These are phyloP conservation scores for Myrmecobius fasciatus DNA, from an alignment of 2,113 vertebrate genomes.

Conservation along the genomic window DNA sequence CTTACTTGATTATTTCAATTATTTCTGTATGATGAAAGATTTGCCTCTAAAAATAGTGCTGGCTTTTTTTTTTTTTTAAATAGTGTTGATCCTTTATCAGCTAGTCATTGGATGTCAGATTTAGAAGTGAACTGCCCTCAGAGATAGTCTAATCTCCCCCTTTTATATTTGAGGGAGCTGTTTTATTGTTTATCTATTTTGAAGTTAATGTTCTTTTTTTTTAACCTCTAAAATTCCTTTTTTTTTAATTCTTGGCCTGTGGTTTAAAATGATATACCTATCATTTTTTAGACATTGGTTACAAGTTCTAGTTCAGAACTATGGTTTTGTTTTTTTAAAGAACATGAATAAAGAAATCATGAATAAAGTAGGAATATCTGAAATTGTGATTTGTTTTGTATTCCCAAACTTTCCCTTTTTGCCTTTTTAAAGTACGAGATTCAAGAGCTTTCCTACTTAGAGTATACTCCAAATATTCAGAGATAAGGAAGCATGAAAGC, in stretches of 20 bases:
- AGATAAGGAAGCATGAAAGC: not conserved
- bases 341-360: slow-evolving; percentile 17
- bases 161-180: not conserved
- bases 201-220: slow-evolving; percentile 47
- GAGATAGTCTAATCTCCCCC: not conserved
- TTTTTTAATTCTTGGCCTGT: slow-evolving; percentile 9
- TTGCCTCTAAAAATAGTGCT: not conserved
- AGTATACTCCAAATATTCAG: not conserved
- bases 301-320: slow-evolving; percentile 49
- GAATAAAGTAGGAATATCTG: not conserved
- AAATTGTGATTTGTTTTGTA: not conserved
- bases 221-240: slow-evolving; percentile 19
- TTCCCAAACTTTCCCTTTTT: not conserved
- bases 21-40: slow-evolving; percentile 29
- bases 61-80: not conserved
- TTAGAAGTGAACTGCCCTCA: not conserved
- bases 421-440: not conserved
- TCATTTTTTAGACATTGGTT: slow-evolving; percentile 59
- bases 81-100: not conserved
- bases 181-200: slow-evolving; percentile 7
- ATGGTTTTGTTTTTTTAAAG: slow-evolving; percentile 41
- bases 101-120: not conserved
- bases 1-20: not conserved
- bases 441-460: not conserved
- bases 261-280: slow-evolving; percentile 22